A percentile compares a stretch with the other conserved stretches of the same genome.
These are phyloP conservation scores for Falco concolor DNA, from an alignment of 2,797 vertebrate genomes.

Conservation along the genomic window DNA sequence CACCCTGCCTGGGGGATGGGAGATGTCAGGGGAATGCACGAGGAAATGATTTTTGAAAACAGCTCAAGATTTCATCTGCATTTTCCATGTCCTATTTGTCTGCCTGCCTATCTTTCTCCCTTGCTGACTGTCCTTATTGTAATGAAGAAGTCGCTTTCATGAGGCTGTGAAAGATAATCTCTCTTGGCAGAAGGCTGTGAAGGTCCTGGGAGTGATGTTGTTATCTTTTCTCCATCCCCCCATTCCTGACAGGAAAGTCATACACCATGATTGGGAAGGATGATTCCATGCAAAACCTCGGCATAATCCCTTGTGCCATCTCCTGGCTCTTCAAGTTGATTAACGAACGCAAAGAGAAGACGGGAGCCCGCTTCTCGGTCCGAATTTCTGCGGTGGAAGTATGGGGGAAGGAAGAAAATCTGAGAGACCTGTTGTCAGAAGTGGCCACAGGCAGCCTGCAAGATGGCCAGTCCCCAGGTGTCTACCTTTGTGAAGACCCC, in stretches of 20 bases:
- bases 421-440: slow-evolving; percentile 90
- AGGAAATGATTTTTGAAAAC: not conserved
- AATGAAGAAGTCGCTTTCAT: not conserved
- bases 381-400: slow-evolving; percentile 95
- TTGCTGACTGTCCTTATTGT: not conserved
- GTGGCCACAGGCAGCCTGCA: slow-evolving; percentile 83
- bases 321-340: slow-evolving; percentile 97
- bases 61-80: not conserved
- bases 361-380: slow-evolving; percentile 90
- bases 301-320: slow-evolving; percentile 93
- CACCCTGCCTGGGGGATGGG: not conserved
- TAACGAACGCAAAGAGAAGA: slow-evolving; percentile 91
- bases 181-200: not conserved
- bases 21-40: not conserved
- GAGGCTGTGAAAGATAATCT: not conserved
- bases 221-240: not conserved
- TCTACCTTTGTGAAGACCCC: slow-evolving; percentile 90
- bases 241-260: slow-evolving; percentile 84
- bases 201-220: not conserved
- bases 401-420: slow-evolving; percentile 90
- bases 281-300: slow-evolving; percentile 87
- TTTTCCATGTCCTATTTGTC: not conserved
- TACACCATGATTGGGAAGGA: slow-evolving; percentile 95
- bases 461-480: slow-evolving; percentile 86
- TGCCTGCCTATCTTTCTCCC: not conserved